Evolutionary conservation across 2,888 invertebrate genomes (phyloP).

Genomic region (Brassicogethes aeneus): DNA sequence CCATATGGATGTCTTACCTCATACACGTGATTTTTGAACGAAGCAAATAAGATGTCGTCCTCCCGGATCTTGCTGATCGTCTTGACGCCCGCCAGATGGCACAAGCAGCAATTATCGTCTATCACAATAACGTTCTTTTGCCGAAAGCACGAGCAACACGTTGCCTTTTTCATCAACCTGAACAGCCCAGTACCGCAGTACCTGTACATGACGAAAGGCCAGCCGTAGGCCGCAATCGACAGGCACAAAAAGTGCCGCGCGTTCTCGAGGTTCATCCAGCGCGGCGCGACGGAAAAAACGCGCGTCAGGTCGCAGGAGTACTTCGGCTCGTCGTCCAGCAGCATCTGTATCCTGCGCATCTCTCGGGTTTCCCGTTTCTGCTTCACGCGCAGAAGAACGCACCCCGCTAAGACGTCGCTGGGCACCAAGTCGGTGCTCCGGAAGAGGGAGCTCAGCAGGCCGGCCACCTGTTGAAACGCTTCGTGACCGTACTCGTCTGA

Average conservation of each 20-base stretch:
- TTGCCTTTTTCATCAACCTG: conserved; percentile 56
- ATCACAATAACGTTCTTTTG: conserved; percentile 53
- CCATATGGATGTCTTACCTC: conserved; percentile 47
- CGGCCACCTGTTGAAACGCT: conserved; percentile 71
- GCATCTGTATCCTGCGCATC: conserved; percentile 54
- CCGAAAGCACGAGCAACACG: conserved; percentile 59
- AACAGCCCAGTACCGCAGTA: conserved; percentile 69
- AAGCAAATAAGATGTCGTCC: conserved; percentile 77
- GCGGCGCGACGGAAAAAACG: conserved; percentile 56
- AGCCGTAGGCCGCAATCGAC: conserved; percentile 79
- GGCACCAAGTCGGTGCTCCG: conserved; percentile 80
- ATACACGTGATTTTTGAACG: conserved; percentile 77
- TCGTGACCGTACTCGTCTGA: conserved; percentile 68
- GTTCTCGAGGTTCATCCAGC: conserved; percentile 74
- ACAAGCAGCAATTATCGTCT: conserved; percentile 87
- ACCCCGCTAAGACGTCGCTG: conserved; percentile 80
- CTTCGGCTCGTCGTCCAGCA: conserved; percentile 56
- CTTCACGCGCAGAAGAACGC: conserved; percentile 70
- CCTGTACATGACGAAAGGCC: conserved; percentile 75
- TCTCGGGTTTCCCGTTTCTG: conserved; percentile 67
- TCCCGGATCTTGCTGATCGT: conserved; percentile 64
- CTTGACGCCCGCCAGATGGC: conserved; percentile 77
- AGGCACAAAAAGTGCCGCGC: conserved; percentile 70
- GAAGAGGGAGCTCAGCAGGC: conserved; percentile 68
- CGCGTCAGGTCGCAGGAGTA: conserved; percentile 50